Evolutionary conservation across 2,113 vertebrate species (phyloP).

Genomic region (Hippocampus zosterae): DNA sequence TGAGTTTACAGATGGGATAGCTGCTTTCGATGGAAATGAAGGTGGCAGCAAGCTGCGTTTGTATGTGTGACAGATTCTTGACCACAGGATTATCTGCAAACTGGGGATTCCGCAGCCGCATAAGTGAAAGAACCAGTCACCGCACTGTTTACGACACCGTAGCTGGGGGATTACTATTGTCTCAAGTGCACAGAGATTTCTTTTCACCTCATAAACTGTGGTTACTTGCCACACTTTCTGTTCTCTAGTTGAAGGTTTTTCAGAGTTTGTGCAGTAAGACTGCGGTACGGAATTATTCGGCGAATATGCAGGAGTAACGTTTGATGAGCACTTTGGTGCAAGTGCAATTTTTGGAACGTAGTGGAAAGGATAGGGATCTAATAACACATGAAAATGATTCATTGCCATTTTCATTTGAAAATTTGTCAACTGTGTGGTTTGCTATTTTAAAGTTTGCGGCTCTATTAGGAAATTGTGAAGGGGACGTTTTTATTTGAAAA

Average conservation of each 20-base stretch:
- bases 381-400: neutral
- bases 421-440: neutral
- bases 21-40: conserved; percentile 39
- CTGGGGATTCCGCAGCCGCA: conserved; percentile 13
- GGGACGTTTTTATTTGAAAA: too few species aligned
- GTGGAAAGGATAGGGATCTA: neutral
- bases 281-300: neutral
- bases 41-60: conserved; percentile 4
- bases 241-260: neutral
- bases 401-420: neutral
- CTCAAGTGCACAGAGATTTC: conserved; percentile 23
- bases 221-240: neutral
- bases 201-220: neutral
- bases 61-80: conserved; percentile 8
- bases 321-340: neutral
- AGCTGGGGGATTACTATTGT: conserved; percentile 22
- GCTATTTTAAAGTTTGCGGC: neutral
- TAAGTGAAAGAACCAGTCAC: conserved; percentile 22
- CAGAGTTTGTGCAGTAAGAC: neutral
- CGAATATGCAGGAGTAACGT: neutral
- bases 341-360: neutral
- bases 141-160: conserved; percentile 11
- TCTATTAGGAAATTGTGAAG: too few species aligned
- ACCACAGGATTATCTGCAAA: conserved; percentile 15
- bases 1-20: conserved; percentile 6